Percentiles rank a stretch among this genome's conserved stretches.
Conservation (phyloP, 2,888 invertebrate species). For the Carpatolechia fugitivella region DNA sequence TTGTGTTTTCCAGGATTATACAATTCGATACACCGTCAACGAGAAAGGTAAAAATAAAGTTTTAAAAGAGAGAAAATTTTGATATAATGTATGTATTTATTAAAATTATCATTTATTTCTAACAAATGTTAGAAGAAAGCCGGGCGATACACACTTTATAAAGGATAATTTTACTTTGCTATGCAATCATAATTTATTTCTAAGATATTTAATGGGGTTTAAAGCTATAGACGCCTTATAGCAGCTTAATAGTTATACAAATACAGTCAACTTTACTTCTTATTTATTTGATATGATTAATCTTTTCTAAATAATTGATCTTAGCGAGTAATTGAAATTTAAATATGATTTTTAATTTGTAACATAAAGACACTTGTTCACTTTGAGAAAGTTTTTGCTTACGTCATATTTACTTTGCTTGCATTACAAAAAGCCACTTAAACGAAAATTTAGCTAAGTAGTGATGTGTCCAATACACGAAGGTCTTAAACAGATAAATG, state of each 20-base stretch:
- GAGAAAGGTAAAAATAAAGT: slow-evolving; percentile 8
- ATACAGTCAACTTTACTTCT: slow-evolving; percentile 22
- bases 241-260: slow-evolving; percentile 27
- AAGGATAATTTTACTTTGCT: slow-evolving; percentile 28
- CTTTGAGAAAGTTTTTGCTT: too few species aligned
- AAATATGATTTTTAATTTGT: not conserved
- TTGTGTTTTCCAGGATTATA: too few species aligned
- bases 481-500: too few species aligned
- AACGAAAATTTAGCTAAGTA: too few species aligned
- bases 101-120: slow-evolving; percentile 50
- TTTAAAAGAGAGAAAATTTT: slow-evolving; percentile 16
- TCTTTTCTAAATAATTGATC: slow-evolving; percentile 35
- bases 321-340: slow-evolving; percentile 18
- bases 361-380: too few species aligned
- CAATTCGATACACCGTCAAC: too few species aligned
- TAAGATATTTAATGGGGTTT: slow-evolving; percentile 29
- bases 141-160: slow-evolving; percentile 43
- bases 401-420: too few species aligned
- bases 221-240: slow-evolving; percentile 54
- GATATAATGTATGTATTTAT: slow-evolving; percentile 46
- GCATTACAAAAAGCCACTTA: too few species aligned
- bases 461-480: too few species aligned
- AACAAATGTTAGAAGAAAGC: slow-evolving; percentile 54
- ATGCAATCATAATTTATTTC: slow-evolving; percentile 24
- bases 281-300: slow-evolving; percentile 39